Conservation (phyloP, 1,140 invertebrate species). For the Aradophagus sp. region DNA sequence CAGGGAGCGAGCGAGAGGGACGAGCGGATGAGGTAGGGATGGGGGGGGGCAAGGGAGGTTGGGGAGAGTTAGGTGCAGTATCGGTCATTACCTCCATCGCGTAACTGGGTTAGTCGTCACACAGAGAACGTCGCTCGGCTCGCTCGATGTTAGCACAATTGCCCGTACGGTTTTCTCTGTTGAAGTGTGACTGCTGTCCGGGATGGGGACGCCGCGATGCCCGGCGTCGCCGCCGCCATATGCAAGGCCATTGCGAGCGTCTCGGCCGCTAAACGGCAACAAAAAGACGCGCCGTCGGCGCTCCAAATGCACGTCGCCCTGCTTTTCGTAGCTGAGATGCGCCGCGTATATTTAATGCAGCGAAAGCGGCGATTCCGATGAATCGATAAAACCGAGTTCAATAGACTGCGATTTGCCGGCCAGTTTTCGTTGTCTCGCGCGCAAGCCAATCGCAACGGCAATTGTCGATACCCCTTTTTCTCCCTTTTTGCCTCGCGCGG, state of each 20-base stretch:
- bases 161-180: too few species aligned
- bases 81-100: conserved; percentile 75
- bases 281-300: conserved; percentile 9
- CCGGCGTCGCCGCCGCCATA: neutral
- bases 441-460: conserved; percentile 5
- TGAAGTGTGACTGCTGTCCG: too few species aligned
- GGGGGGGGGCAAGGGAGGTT: conserved; percentile 40
- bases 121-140: conserved; percentile 70
- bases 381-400: conserved; percentile 48
- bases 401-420: conserved; percentile 31
- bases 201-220: too few species aligned
- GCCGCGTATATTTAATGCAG: conserved; percentile 34
- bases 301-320: conserved; percentile 16
- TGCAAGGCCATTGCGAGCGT: conserved; percentile 24
- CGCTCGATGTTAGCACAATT: conserved; percentile 63
- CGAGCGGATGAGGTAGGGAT: conserved; percentile 34
- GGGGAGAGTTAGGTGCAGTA: conserved; percentile 72
- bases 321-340: conserved; percentile 30
- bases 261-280: conserved; percentile 11
- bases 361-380: conserved; percentile 21
- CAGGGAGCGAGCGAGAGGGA: conserved; percentile 19
- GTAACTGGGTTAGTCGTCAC: conserved; percentile 76
- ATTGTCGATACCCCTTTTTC: neutral
- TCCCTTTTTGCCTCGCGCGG: too few species aligned
- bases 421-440: conserved; percentile 19